phyloP scores from a whole-genome alignment of 2,888 invertebrate genomes.

The Unio delphinus region DNA sequence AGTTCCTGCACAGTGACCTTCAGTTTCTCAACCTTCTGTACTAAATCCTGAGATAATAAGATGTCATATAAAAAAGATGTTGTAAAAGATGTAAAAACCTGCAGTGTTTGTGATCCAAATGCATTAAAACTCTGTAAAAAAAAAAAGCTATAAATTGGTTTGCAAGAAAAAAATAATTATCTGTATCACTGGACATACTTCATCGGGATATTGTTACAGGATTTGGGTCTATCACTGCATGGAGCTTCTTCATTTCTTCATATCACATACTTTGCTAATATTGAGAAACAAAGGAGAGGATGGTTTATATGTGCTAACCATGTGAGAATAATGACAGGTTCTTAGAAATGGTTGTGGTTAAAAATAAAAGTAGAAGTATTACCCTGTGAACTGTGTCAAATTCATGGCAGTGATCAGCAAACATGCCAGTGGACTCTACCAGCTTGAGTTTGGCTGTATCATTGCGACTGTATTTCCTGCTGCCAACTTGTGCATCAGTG shows the following conservation, averaged over 20 bases:
- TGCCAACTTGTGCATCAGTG: constrained; percentile 4
- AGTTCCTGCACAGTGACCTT: constrained; percentile 77
- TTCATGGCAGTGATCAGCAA: constrained; percentile 63
- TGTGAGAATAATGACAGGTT: too few species aligned
- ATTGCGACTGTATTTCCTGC: constrained; percentile 27
- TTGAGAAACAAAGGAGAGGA: too few species aligned
- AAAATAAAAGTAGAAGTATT: constrained; percentile 6
- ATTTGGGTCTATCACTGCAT: too few species aligned
- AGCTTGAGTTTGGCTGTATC: constrained; percentile 55
- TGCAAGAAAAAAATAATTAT: not conserved
- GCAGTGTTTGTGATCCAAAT: too few species aligned
- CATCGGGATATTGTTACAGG: too few species aligned
- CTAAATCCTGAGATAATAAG: constrained; percentile 38
- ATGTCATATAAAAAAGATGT: not conserved
- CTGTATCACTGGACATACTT: too few species aligned
- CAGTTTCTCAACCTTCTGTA: constrained; percentile 54
- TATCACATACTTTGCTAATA: too few species aligned
- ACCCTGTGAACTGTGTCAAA: constrained; percentile 62
- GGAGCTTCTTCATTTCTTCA: too few species aligned
- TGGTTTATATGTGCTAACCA: too few species aligned
- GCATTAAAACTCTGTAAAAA: not conserved
- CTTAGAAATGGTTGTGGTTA: too few species aligned
- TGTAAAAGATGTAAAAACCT: not conserved
- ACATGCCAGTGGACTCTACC: constrained; percentile 58
- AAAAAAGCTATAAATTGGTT: not conserved